Conservation (phyloP, 1,140 invertebrate genomes). For the Centruroides vittatus region DNA sequence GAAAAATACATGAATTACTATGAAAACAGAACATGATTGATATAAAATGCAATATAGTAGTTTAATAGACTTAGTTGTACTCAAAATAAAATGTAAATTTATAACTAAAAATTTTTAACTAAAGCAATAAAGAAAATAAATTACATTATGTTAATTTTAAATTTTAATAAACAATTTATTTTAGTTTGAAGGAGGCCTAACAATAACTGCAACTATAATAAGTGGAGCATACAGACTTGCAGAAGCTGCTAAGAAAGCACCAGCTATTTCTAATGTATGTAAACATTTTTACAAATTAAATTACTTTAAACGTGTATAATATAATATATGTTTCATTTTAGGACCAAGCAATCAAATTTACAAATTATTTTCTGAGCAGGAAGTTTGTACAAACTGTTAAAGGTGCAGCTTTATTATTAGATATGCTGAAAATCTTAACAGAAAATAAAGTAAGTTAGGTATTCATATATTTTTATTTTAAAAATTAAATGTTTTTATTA, state of each 20-base stretch:
- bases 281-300: background rate
- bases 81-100: too few species aligned
- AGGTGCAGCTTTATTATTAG: conserved; percentile 60
- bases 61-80: too few species aligned
- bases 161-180: too few species aligned
- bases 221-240: conserved; percentile 58
- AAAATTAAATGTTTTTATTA: too few species aligned
- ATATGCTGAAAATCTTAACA: conserved; percentile 55
- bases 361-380: conserved; percentile 79
- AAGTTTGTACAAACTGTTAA: conserved; percentile 72
- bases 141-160: too few species aligned
- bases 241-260: conserved; percentile 47
- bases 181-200: conserved; percentile 84
- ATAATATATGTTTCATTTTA: conserved; percentile 22
- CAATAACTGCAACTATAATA: conserved; percentile 47
- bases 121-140: too few species aligned
- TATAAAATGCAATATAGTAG: too few species aligned
- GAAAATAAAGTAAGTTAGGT: conserved; percentile 39
- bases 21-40: too few species aligned
- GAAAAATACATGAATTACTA: too few species aligned
- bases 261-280: conserved; percentile 36
- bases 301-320: background rate
- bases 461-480: background rate
- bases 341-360: conserved; percentile 75
- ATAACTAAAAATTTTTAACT: too few species aligned